These are phyloP conservation scores for Arothron firmamentum DNA, from an alignment of 2,113 vertebrate species.

Conservation along the genomic window DNA sequence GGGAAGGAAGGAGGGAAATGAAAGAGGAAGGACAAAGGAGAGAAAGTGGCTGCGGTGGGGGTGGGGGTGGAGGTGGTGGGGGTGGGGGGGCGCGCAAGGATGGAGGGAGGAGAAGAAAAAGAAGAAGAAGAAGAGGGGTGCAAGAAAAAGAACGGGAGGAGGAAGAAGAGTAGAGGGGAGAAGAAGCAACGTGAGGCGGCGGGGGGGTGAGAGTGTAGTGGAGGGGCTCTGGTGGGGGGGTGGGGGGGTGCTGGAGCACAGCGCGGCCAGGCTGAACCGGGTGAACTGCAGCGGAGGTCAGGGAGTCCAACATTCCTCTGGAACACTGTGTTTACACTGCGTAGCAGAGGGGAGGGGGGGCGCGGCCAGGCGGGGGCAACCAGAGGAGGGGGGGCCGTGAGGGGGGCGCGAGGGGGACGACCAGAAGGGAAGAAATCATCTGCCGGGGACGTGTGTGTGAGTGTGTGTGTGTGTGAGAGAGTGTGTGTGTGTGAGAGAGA, in stretches of 20 bases:
- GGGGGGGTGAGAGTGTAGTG: constrained; percentile 29
- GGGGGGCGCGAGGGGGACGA: constrained; percentile 16
- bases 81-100: constrained; percentile 7
- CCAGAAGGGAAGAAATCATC: constrained; percentile 71
- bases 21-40: neutral
- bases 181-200: constrained; percentile 27
- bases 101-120: neutral
- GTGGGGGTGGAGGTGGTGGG: neutral
- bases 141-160: constrained; percentile 13
- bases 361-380: constrained; percentile 23
- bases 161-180: constrained; percentile 19
- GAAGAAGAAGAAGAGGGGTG: constrained; percentile 9
- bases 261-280: constrained; percentile 78
- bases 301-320: constrained; percentile 83
- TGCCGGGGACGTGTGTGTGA: constrained; percentile 37
- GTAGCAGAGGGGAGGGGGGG: constrained; percentile 50
- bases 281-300: constrained; percentile 79
- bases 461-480: neutral
- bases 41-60: neutral
- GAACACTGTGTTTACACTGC: constrained; percentile 80
- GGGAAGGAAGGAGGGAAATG: neutral
- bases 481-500: constrained; percentile 5
- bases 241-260: constrained; percentile 65
- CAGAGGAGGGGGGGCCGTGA: neutral
- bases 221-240: constrained; percentile 34